Conservation (phyloP, 1,140 invertebrate genomes). For the Samia ricini region DNA sequence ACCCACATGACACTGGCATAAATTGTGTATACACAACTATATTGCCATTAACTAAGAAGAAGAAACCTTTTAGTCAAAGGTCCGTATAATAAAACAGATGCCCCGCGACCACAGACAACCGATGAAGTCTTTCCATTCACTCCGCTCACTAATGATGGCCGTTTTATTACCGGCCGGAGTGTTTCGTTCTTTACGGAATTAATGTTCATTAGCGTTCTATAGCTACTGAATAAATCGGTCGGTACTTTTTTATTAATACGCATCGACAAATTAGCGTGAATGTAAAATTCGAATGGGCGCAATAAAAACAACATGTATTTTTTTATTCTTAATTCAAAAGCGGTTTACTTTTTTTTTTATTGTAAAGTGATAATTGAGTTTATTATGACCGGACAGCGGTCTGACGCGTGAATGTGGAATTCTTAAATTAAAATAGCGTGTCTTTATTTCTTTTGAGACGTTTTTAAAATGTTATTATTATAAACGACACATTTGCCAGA, state of each 20-base stretch:
- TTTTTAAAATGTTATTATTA: neutral
- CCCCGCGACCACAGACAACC: conserved; percentile 4
- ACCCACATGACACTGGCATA: no score
- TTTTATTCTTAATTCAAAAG: conserved; percentile 2
- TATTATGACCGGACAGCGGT: neutral
- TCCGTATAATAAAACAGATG: neutral
- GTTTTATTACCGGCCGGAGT: neutral
- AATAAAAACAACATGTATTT: conserved; percentile 5
- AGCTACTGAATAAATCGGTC: conserved; percentile 10
- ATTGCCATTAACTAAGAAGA: no score
- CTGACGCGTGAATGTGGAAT: neutral
- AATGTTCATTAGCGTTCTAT: conserved; percentile 10
- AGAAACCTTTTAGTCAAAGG: neutral
- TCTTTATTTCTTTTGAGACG: neutral
- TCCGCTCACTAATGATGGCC: neutral
- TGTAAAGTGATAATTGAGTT: neutral
- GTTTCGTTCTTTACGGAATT: conserved; percentile 1
- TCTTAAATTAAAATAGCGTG: neutral
- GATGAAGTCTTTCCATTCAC: conserved; percentile 6
- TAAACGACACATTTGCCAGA: neutral
- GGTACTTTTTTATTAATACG: conserved; percentile 5
- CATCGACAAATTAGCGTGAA: conserved; percentile 10
- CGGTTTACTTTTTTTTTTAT: conserved; percentile 5
- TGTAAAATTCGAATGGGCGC: conserved; percentile 9
- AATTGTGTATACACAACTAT: no score